Evolutionary conservation across 1,140 invertebrate genomes (phyloP).

Genomic region (Bombus huntii): DNA sequence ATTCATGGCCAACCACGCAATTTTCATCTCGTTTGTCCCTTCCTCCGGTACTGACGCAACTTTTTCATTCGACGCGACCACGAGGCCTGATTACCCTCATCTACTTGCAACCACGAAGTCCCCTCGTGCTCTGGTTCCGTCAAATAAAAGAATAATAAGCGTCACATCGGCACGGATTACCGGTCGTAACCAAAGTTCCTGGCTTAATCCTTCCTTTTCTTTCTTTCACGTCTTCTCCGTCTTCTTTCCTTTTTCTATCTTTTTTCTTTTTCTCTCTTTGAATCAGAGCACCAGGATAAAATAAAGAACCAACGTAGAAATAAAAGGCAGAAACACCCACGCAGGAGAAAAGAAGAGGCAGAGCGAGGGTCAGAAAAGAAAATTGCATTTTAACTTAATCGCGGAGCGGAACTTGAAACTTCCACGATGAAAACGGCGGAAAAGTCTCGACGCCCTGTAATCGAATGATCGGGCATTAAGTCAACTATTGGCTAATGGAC

Average conservation of each 20-base stretch:
- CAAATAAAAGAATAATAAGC: constrained; percentile 65
- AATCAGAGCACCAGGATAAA: constrained; percentile 1
- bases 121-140: constrained; percentile 50
- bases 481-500: constrained; percentile 68
- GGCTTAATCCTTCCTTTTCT: constrained; percentile 20
- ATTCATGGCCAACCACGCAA: constrained; percentile 38
- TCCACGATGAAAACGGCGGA: constrained; percentile 58
- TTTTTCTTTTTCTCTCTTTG: neutral
- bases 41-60: constrained; percentile 18
- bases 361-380: constrained; percentile 30
- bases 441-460: constrained; percentile 61
- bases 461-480: constrained; percentile 69
- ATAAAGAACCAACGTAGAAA: neutral
- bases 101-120: constrained; percentile 45
- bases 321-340: neutral
- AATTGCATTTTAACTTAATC: constrained; percentile 69
- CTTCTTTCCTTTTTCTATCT: constrained; percentile 21
- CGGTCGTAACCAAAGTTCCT: constrained; percentile 56
- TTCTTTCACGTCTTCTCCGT: neutral
- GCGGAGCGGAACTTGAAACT: constrained; percentile 65
- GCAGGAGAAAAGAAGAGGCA: neutral
- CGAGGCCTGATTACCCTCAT: constrained; percentile 61
- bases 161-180: constrained; percentile 54
- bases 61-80: constrained; percentile 56
- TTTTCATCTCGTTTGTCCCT: neutral